phyloP scores from a whole-genome alignment of 2,113 vertebrate species.

The Microcebus murinus region DNA sequence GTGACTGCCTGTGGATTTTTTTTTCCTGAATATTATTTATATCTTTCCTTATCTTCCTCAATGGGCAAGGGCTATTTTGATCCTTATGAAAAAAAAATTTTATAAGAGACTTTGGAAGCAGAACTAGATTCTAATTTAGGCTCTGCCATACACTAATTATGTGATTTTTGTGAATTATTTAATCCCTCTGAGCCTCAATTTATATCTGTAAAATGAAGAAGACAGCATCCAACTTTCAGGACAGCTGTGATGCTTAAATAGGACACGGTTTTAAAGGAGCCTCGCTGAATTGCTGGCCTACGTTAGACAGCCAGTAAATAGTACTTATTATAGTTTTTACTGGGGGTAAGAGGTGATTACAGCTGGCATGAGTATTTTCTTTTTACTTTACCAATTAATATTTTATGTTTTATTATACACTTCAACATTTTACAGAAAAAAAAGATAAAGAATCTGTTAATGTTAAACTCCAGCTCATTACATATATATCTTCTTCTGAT shows the following conservation, averaged over 20 bases:
- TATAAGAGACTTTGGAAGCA: not conserved
- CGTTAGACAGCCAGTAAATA: not conserved
- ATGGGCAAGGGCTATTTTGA: not conserved
- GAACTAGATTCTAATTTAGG: conserved; percentile 43
- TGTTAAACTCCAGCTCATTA: conserved; percentile 24
- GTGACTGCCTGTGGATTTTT: not conserved
- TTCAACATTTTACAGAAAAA: conserved; percentile 35
- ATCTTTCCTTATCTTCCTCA: not conserved
- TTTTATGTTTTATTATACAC: conserved; percentile 41
- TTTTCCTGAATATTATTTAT: not conserved
- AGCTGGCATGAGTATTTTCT: not conserved
- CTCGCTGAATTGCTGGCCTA: not conserved
- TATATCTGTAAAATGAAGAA: not conserved
- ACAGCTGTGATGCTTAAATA: not conserved
- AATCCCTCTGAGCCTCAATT: not conserved
- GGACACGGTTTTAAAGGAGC: not conserved
- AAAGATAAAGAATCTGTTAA: not conserved
- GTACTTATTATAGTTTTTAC: conserved; percentile 3
- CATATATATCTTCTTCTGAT: not conserved
- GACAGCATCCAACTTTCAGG: not conserved
- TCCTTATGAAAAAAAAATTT: not conserved
- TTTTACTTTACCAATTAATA: conserved; percentile 2
- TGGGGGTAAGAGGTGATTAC: not conserved
- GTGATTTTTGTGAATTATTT: conserved; percentile 42
- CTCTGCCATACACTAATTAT: not conserved